Percentiles rank a stretch among this genome's conserved stretches.
phyloP scores from a whole-genome alignment of 2,888 invertebrate genomes.

The Druceiella hillmani region DNA sequence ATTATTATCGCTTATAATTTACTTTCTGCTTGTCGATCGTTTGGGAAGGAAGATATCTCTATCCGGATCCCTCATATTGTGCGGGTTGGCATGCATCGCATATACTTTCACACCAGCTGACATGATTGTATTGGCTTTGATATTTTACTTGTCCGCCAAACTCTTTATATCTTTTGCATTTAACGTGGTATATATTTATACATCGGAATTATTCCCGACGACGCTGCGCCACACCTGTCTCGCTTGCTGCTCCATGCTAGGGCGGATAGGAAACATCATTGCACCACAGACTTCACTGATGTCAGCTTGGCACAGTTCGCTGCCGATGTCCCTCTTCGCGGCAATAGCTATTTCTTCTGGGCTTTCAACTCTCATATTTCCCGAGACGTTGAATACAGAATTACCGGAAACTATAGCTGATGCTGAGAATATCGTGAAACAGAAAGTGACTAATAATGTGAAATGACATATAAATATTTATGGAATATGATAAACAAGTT shows the following conservation, averaged over 20 bases:
- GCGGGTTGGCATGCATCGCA: no score
- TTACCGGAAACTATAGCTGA: conserved; percentile 40
- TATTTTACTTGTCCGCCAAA: not conserved
- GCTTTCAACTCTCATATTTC: conserved; percentile 34
- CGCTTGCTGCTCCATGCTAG: conserved; percentile 1
- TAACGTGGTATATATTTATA: conserved; percentile 1
- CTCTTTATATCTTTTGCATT: not conserved
- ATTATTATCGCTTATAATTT: conserved; percentile 54
- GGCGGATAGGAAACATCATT: conserved; percentile 26
- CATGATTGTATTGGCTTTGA: not conserved
- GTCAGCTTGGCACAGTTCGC: not conserved
- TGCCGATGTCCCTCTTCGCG: conserved; percentile 42
- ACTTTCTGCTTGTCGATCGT: conserved; percentile 47
- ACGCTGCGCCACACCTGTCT: conserved; percentile 1
- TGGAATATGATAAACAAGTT: no score
- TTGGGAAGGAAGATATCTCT: conserved; percentile 49
- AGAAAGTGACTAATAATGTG: no score
- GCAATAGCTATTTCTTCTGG: conserved; percentile 34
- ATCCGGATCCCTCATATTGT: conserved; percentile 37
- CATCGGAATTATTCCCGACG: conserved; percentile 3
- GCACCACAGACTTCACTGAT: conserved; percentile 15
- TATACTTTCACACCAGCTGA: conserved; percentile 48
- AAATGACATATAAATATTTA: no score
- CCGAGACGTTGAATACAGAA: conserved; percentile 38
- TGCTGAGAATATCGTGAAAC: no score